phyloP scores from a whole-genome alignment of 1,140 invertebrate species.

The Plectus sambesii region DNA sequence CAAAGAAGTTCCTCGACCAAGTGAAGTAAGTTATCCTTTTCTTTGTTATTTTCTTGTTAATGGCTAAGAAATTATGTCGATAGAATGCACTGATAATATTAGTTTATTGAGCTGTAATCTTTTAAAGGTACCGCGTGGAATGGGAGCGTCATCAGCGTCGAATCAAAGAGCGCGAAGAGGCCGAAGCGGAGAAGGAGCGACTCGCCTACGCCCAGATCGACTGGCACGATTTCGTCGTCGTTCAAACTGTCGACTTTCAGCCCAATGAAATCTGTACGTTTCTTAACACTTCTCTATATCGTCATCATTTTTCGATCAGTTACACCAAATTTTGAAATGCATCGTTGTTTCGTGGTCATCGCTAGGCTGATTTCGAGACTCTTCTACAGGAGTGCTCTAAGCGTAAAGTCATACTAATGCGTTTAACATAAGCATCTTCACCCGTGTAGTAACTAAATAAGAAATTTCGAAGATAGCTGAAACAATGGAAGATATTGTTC shows the following conservation, averaged over 20 bases:
- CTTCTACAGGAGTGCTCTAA: conserved; percentile 14
- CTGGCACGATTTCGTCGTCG: conserved; percentile 99
- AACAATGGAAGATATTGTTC: too few species aligned
- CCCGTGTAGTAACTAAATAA: too few species aligned
- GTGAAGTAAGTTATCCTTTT: too few species aligned
- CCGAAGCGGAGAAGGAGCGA: conserved; percentile 83
- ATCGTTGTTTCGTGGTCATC: conserved; percentile 4
- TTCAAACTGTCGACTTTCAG: conserved; percentile 98
- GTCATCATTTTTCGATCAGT: not conserved
- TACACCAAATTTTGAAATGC: not conserved
- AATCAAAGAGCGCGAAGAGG: conserved; percentile 70
- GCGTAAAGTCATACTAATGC: too few species aligned
- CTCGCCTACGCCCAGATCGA: conserved; percentile 95
- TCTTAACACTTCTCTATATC: not conserved
- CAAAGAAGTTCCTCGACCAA: conserved; percentile 8
- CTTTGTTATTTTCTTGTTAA: too few species aligned
- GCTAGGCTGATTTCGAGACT: not conserved
- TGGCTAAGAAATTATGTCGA: too few species aligned
- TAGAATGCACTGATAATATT: too few species aligned
- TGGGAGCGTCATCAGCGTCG: conserved; percentile 75
- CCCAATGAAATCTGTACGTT: conserved; percentile 77
- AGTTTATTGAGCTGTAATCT: too few species aligned
- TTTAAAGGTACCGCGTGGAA: conserved; percentile 73
- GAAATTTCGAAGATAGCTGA: too few species aligned
- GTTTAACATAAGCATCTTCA: too few species aligned